Evolutionary conservation across 1,140 invertebrate species (phyloP), one percentile per base, ranked within the genome.

Genomic region (Drosophila nebulosa): DNA sequence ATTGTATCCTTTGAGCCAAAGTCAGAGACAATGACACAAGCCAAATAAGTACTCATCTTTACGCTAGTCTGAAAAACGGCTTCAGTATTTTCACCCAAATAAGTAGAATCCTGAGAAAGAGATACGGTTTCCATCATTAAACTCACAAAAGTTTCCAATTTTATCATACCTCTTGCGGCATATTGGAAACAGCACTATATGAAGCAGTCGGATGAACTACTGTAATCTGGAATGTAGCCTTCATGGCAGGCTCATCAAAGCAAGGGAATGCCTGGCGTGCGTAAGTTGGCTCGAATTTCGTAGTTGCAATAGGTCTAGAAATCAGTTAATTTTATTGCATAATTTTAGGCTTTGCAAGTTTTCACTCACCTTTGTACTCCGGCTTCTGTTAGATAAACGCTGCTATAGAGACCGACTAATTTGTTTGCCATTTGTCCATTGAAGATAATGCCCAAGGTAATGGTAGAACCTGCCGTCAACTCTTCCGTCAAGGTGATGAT

Each of bases 181-280:
- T 97, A 83, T 97, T 97, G 1, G 96, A 97, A 7, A 98, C 91
- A 1, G 96, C 95, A 35, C 93, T 92, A 80, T 97, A 96, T 42
- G 92, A 92, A n/a, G 93, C 88, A 0, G 91, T 91, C 0, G 96
- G 96, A 88, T 95, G 94, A 0, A 96, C 94, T 1, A 99, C 89
- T 10, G 94, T 94, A 5, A 98, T 94, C 12, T 93, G 93, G 92
- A 96, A 99, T 58, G 94, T 95, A 2, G 98, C 97, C 92, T 99
- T 99, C 86, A 98, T 95, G 21, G 95, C 94, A 0, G 98, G 98
- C 90, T 99, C 98, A 92, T 99, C 98, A 90, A 98, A 98, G 90
- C 98, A 99, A 0, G 98, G 98, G 78, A 98, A 99, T 0, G 96
- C 96, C 92, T 96, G 94, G 35, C 98, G 94, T 0, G 98, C 97